Percentiles rank a stretch among this genome's conserved stretches.
Conservation (phyloP, 2,888 invertebrate genomes). For the Halictus quadricinctus region DNA sequence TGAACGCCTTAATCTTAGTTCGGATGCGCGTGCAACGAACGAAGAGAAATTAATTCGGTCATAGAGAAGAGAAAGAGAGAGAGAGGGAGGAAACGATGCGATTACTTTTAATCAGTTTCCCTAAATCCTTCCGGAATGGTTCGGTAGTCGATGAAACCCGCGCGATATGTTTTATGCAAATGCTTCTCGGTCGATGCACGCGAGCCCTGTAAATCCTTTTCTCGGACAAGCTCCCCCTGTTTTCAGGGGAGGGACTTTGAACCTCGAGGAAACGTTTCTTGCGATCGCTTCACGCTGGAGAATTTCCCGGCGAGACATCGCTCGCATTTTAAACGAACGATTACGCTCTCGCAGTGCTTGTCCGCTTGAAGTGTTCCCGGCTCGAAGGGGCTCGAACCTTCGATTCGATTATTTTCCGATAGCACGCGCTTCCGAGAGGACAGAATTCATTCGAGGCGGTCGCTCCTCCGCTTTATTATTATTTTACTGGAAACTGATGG, state of each 20-base stretch:
- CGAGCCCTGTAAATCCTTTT: conserved; percentile 39
- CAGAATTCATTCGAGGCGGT: background rate
- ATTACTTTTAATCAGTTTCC: conserved; percentile 34
- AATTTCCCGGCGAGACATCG: conserved; percentile 37
- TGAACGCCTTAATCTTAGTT: background rate
- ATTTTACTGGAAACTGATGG: background rate
- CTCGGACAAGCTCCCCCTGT: conserved; percentile 22
- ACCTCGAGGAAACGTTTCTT: conserved; percentile 23
- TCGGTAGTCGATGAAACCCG: conserved; percentile 28
- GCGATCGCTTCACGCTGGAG: conserved; percentile 35
- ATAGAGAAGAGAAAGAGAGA: background rate
- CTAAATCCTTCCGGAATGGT: conserved; percentile 24
- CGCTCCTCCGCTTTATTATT: background rate
- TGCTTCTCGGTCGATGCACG: conserved; percentile 43
- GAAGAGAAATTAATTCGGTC: conserved; percentile 1
- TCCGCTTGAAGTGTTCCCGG: background rate
- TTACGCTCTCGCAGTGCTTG: conserved; percentile 5
- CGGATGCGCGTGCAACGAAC: background rate
- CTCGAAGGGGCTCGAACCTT: conserved; percentile 4
- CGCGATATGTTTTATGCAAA: conserved; percentile 46
- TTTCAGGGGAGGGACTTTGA: conserved; percentile 26
- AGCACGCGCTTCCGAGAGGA: background rate
- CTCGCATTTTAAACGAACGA: conserved; percentile 43
- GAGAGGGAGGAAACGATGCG: background rate
- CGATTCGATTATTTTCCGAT: conserved; percentile 27